Base-by-base conservation (phyloP, 2,888 invertebrate genomes). In the Eupithecia exiguata region DNA sequence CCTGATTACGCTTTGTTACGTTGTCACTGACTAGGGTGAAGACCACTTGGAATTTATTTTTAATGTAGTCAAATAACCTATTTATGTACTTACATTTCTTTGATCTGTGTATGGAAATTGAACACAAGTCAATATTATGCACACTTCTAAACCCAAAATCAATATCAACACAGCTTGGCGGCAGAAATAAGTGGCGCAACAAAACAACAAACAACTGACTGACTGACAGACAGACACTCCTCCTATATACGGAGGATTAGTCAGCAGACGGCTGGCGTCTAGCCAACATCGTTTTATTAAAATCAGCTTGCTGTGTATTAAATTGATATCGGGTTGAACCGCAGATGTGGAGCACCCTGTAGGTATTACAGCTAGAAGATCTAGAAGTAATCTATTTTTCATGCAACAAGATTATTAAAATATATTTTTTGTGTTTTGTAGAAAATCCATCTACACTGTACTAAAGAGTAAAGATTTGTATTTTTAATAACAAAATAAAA, bases 301-400 rank as follows among this genome's bases (percentile, higher is more conserved):
- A 74, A 74, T 76, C 66, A 69, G 71, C 76, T 76, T 68, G 69
- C 61, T 68, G 71, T 71, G 65, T 72, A 76, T 76, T 76, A 76
- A 76, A 76, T 71, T 71, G 74, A 70, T 70, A 71, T 76, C 69
- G 40, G 68, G 30, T 70, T 67, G 68, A 70, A 49, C 69, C 70
- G 63, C 25, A 68, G 67, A 70, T 73, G 68, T 49, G 46, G 25
- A 6, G 7, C 38, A 18, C 18, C 5, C 61, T 46, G 30, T 12
- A 58, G n/a, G n/a, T n/a, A n/a, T n/a, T 66, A 18, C 12, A 58
- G n/a, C 35, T 35, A 5, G 30, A n/a, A n/a, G 38, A 12, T 38
- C 38, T n/a, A 12, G 65, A 5, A 38, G n/a, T 65, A n/a, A 65
- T 38, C 65, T 65, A 65, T 65, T n/a, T 65, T 38, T 65, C 38